Conservation (phyloP, 2,797 vertebrate species). For the Xiphophorus birchmanni region DNA sequence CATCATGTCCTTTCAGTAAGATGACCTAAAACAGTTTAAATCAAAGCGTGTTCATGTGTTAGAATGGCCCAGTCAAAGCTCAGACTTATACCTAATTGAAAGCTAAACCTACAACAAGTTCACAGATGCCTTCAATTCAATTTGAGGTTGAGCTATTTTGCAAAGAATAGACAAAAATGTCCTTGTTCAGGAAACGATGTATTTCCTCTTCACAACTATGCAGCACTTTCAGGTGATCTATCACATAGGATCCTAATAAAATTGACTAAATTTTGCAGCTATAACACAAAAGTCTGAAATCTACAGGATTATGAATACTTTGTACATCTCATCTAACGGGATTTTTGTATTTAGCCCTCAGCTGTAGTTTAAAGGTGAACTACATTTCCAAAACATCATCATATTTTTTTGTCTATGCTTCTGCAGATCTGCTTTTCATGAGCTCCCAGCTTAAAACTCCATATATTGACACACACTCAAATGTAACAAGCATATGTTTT, state of each 20-base stretch:
- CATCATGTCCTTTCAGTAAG: not conserved
- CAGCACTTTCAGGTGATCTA: not conserved
- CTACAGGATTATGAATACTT: not conserved
- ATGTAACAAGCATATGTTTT: slow-evolving; percentile 45
- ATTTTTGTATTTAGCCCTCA: slow-evolving; percentile 33
- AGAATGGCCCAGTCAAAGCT: not conserved
- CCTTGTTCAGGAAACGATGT: not conserved
- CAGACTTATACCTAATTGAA: not conserved
- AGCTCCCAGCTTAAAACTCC: slow-evolving; percentile 35
- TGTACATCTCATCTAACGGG: not conserved
- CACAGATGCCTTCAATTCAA: not conserved
- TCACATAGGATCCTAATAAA: not conserved
- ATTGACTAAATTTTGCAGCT: not conserved
- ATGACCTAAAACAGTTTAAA: not conserved
- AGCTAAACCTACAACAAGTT: not conserved
- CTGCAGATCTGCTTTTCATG: slow-evolving; percentile 49
- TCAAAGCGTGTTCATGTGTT: not conserved
- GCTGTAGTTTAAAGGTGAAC: slow-evolving; percentile 17
- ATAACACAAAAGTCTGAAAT: not conserved
- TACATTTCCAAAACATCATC: slow-evolving; percentile 46
- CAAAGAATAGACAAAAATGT: not conserved
- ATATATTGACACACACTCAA: slow-evolving; percentile 17
- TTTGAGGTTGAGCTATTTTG: not conserved
- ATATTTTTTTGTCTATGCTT: slow-evolving; percentile 58
- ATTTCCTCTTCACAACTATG: not conserved